A percentile compares a stretch with the other conserved stretches of the same genome.
Evolutionary conservation across 2,113 vertebrate species (phyloP).

Genomic region (Gorsachius goisagi): DNA sequence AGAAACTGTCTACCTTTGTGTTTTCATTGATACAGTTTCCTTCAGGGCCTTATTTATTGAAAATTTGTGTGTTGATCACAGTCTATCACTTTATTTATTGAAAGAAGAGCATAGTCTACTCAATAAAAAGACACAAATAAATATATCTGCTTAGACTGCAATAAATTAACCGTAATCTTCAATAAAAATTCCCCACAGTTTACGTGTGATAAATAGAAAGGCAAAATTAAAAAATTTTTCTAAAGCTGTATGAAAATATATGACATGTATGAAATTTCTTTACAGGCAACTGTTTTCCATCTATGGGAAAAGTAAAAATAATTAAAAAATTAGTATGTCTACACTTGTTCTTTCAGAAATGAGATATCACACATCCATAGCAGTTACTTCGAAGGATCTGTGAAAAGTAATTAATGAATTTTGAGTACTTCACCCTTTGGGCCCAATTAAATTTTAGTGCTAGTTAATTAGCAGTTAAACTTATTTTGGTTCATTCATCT

Average conservation of each 20-base stretch:
- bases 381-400: slow-evolving; percentile 12
- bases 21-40: neutral
- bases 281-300: neutral
- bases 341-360: neutral
- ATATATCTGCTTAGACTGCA: neutral
- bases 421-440: slow-evolving; percentile 72
- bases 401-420: slow-evolving; percentile 73
- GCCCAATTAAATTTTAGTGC: slow-evolving; percentile 76
- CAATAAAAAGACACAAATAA: neutral
- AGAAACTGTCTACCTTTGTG: neutral
- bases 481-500: slow-evolving; percentile 66
- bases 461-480: slow-evolving; percentile 73
- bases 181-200: neutral
- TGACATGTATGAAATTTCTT: neutral
- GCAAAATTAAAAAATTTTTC: neutral
- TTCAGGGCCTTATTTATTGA: neutral
- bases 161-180: neutral
- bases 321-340: neutral
- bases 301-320: neutral
- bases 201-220: neutral
- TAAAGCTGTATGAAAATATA: neutral
- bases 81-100: neutral
- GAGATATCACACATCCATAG: slow-evolving; percentile 6
- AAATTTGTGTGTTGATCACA: neutral
- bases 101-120: neutral